Percentiles rank a stretch among this genome's conserved stretches.
Evolutionary conservation across 2,888 invertebrate genomes (phyloP).

Genomic region (Sceliomorpha sp.): DNA sequence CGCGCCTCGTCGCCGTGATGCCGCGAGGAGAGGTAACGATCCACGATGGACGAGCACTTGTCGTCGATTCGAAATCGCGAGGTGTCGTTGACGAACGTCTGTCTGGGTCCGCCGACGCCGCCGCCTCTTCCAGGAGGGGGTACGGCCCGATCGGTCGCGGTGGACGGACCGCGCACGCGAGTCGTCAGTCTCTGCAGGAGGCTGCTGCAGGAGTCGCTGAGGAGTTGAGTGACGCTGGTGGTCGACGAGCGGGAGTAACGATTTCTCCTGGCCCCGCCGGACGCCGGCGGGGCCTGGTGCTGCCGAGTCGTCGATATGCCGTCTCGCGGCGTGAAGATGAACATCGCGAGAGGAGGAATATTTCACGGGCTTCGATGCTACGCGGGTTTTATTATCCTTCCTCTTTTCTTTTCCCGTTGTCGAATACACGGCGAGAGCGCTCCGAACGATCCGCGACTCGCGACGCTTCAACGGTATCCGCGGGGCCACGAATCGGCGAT

Average conservation of each 20-base stretch:
- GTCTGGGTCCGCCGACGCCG: slow-evolving; percentile 83
- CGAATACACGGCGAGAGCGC: too few relatives aligned
- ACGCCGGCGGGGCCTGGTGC: slow-evolving; percentile 37
- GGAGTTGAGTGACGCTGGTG: slow-evolving; percentile 91
- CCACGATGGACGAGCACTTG: slow-evolving; percentile 89
- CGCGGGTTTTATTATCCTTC: too few relatives aligned
- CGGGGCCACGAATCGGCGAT: too few relatives aligned
- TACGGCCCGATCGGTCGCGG: slow-evolving; percentile 57
- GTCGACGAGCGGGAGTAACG: slow-evolving; percentile 90
- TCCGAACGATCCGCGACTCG: too few relatives aligned
- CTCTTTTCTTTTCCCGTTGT: too few relatives aligned
- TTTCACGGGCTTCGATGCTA: slow-evolving; percentile 32
- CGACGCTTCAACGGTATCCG: too few relatives aligned
- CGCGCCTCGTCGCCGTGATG: slow-evolving; percentile 73
- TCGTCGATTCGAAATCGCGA: slow-evolving; percentile 84
- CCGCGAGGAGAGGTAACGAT: slow-evolving; percentile 85
- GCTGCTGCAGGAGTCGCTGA: slow-evolving; percentile 93
- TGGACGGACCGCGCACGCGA: slow-evolving; percentile 88
- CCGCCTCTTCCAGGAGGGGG: too few relatives aligned
- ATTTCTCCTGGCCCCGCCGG: slow-evolving; percentile 83
- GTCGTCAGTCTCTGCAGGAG: slow-evolving; percentile 89
- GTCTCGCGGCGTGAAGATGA: slow-evolving; percentile 67
- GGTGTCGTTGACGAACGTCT: not conserved
- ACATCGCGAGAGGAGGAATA: slow-evolving; percentile 29
- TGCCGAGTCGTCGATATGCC: slow-evolving; percentile 78